Evolutionary conservation across 1,140 invertebrate genomes (phyloP).

Genomic region (Drosophila carrolli): DNA sequence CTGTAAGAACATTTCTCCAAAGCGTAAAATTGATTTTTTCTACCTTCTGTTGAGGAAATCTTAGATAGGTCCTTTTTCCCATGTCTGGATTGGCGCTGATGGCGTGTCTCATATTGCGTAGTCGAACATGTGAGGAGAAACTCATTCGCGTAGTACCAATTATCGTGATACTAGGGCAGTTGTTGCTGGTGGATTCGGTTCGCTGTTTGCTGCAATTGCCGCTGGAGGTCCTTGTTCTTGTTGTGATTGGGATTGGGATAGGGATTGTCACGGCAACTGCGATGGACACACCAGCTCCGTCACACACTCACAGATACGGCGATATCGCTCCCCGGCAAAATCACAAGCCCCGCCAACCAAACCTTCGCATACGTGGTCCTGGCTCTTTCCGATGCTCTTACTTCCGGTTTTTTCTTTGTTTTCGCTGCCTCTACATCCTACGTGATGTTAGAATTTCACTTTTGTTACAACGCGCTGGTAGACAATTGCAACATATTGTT

Average conservation of each 20-base stretch:
- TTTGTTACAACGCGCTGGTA: constrained; percentile 51
- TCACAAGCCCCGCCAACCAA: constrained; percentile 36
- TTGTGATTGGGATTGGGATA: constrained; percentile 65
- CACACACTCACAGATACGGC: constrained; percentile 14
- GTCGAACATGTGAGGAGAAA: constrained; percentile 20
- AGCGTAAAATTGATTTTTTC: no score
- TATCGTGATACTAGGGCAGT: constrained; percentile 45
- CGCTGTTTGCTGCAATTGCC: constrained; percentile 23
- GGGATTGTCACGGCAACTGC: constrained; percentile 73
- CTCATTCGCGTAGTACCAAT: constrained; percentile 52
- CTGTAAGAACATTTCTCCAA: no score
- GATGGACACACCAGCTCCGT: constrained; percentile 41
- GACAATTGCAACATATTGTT: constrained; percentile 76
- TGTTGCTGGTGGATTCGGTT: constrained; percentile 19
- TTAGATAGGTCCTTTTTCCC: background rate
- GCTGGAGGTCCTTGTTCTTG: constrained; percentile 35
- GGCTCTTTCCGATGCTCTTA: constrained; percentile 10
- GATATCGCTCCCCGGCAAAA: constrained; percentile 38
- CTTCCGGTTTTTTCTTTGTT: constrained; percentile 11
- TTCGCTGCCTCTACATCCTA: constrained; percentile 30
- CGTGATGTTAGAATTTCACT: constrained; percentile 71
- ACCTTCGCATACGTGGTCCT: constrained; percentile 9
- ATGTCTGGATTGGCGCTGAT: background rate
- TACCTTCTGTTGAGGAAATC: background rate
- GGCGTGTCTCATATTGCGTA: constrained; percentile 31